Evolutionary conservation across 2,797 vertebrate genomes (phyloP), one percentile per base, ranked within the genome.

Genomic region (Muraenolepis orangiensis): DNA sequence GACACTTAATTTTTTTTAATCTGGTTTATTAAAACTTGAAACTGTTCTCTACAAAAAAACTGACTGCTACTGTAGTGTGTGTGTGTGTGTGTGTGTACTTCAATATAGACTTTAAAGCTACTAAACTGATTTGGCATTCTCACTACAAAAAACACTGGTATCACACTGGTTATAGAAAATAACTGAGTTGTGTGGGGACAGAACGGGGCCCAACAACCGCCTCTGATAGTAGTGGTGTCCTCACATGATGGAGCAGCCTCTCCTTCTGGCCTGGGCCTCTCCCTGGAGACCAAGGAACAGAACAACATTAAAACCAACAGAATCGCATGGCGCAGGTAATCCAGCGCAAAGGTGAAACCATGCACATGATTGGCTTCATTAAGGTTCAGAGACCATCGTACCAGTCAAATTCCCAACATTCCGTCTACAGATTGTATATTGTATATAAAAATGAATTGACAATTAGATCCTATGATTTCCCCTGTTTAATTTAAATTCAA

Each of bases 201-300:
- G 23, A 64, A 64, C 2, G 11, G 57, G n/a, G 8, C 10, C 57
- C 57, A 26, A 64, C 57, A 23, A 26, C 57, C 26, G 57, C 23
- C 7, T 64, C 57, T 64, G 57, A n/a, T 61, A 2, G 8, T 61
- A 8, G 73, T 69, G 40, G 80, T 34, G 74, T 80, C 38, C 77
- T 96, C 85, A 97, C 96, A 97, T 98, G 83, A 97, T 85, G 76
- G 82, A 79, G 82, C 96, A 98, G 86, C 82, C 89, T 85, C 87
- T 92, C 57, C 89, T 92, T 67, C 90, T 81, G 18, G 88, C 5
- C 36, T 42, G 85, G 75, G 88, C 84, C 61, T 82, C 81, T 73
- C 74, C 95, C 97, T 98, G 90, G 57, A 81, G 74, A 26, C 29
- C 71, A 75, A 69, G 14, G 20, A 46, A 57, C 8, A 11, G 74